These are phyloP conservation scores for Epinephelus lanceolatus DNA, from an alignment of 2,113 vertebrate genomes.

Conservation along the genomic window DNA sequence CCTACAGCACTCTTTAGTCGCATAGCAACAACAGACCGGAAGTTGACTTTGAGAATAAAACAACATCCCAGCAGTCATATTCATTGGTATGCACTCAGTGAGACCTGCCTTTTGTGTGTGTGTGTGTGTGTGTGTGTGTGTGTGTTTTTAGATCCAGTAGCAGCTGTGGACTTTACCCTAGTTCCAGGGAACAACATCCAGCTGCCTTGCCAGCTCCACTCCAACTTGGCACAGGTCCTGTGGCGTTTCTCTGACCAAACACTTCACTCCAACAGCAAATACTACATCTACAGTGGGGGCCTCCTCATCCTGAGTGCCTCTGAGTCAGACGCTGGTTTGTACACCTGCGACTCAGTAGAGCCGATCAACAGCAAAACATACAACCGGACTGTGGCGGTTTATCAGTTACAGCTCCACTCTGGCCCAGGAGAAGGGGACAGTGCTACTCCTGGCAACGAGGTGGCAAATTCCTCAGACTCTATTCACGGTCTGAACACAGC, in stretches of 20 bases:
- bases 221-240: conserved; percentile 77
- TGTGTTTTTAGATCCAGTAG: conserved; percentile 61
- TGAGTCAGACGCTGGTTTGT: conserved; percentile 68
- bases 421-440: background rate
- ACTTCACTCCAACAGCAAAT: conserved; percentile 67
- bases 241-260: conserved; percentile 75
- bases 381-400: conserved; percentile 62
- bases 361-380: conserved; percentile 60
- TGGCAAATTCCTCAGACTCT: conserved; percentile 21
- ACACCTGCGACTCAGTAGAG: conserved; percentile 78
- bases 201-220: conserved; percentile 76
- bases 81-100: background rate
- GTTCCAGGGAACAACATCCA: conserved; percentile 73
- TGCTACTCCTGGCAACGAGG: conserved; percentile 35
- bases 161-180: conserved; percentile 54
- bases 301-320: conserved; percentile 76
- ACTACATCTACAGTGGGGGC: conserved; percentile 73
- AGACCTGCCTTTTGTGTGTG: conserved; percentile 16
- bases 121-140: conserved; percentile 40
- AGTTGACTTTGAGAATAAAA: background rate
- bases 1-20: too few species aligned
- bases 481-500: conserved; percentile 7
- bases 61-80: background rate
- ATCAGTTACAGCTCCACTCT: conserved; percentile 57
- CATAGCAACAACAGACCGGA: too few species aligned